Evolutionary conservation across 2,888 invertebrate genomes (phyloP).

Genomic region (Thera britannica): DNA sequence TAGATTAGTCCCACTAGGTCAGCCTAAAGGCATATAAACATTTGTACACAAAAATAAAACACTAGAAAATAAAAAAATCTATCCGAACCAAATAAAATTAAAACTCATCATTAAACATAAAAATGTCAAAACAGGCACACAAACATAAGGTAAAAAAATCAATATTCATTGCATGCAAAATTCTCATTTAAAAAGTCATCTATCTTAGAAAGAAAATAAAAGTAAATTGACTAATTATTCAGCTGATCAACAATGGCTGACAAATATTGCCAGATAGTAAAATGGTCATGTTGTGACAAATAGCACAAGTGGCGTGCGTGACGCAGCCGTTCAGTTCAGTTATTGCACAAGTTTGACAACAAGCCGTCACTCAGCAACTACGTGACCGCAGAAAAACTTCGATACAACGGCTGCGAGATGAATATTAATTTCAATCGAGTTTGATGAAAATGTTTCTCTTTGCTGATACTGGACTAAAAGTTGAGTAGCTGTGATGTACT

Average conservation of each 20-base stretch:
- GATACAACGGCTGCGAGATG: constrained; percentile 21
- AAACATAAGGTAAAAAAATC: too few species aligned
- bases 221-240: too few species aligned
- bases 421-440: constrained; percentile 31
- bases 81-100: too few species aligned
- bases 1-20: too few species aligned
- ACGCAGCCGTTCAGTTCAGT: constrained; percentile 47
- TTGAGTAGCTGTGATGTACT: background rate
- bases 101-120: too few species aligned
- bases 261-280: background rate
- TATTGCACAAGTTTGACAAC: constrained; percentile 72
- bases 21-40: too few species aligned
- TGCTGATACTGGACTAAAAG: background rate
- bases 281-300: constrained; percentile 7
- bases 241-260: background rate
- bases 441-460: background rate
- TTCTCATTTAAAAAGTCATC: too few species aligned
- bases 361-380: constrained; percentile 50
- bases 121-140: too few species aligned
- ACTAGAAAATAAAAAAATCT: too few species aligned
- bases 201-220: too few species aligned
- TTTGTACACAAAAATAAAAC: too few species aligned
- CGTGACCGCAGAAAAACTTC: constrained; percentile 44
- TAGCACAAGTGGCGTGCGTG: constrained; percentile 41
- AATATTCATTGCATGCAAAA: too few species aligned